Evolutionary conservation across 2,797 vertebrate genomes (phyloP).

Genomic region (Otus scops): DNA sequence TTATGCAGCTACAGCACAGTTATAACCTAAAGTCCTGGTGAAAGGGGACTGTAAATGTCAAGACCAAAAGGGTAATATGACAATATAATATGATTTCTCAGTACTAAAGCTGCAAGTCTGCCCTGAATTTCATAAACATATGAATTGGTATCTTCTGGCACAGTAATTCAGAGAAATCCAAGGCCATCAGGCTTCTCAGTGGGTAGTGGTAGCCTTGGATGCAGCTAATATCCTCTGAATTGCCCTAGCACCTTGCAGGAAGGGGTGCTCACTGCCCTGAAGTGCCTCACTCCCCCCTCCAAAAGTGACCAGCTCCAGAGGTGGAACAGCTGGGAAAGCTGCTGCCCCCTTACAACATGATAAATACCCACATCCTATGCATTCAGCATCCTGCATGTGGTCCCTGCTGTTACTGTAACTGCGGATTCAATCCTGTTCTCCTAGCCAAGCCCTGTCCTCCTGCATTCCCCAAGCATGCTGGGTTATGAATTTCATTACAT

Average conservation of each 20-base stretch:
- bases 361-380: background rate
- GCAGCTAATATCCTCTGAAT: background rate
- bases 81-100: background rate
- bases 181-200: background rate
- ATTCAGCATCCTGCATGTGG: background rate
- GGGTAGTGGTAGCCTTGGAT: background rate
- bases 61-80: background rate
- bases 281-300: background rate
- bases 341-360: background rate
- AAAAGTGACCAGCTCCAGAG: background rate
- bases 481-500: background rate
- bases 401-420: accelerated
- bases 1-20: background rate
- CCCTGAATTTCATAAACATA: background rate
- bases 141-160: background rate
- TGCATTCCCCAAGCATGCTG: background rate
- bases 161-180: background rate
- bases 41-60: background rate
- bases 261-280: background rate
- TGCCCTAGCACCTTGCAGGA: background rate
- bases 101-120: background rate
- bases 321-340: background rate
- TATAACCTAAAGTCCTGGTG: background rate
- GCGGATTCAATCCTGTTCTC: background rate
- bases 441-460: background rate